These are phyloP conservation scores for Elaphurus davidianus DNA, from an alignment of 2,113 vertebrate genomes.

Conservation along the genomic window DNA sequence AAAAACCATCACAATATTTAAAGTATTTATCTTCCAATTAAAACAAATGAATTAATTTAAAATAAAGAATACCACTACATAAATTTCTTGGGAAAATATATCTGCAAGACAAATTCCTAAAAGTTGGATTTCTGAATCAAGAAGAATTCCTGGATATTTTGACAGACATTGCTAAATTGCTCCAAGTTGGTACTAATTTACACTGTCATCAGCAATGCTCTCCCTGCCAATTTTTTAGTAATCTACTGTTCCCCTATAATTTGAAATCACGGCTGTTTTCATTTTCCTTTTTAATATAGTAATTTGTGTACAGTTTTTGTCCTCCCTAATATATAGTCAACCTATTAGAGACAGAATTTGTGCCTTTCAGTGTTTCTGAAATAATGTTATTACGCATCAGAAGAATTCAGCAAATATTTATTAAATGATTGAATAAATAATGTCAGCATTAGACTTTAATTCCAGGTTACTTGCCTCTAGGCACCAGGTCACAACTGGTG, in stretches of 20 bases:
- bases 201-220: not conserved
- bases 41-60: not conserved
- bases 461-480: not conserved
- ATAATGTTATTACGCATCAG: not conserved
- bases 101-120: not conserved
- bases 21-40: not conserved
- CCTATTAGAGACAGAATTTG: not conserved
- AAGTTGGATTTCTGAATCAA: not conserved
- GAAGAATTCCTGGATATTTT: not conserved
- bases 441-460: not conserved
- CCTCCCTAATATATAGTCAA: not conserved
- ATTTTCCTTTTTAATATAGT: not conserved
- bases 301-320: not conserved
- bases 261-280: not conserved
- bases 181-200: not conserved
- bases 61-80: not conserved
- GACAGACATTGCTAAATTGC: not conserved
- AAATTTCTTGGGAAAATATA: not conserved
- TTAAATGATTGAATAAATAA: not conserved
- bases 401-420: not conserved
- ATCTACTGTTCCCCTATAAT: not conserved
- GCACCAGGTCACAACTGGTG: not conserved
- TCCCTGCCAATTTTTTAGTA: not conserved
- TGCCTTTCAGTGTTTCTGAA: not conserved
- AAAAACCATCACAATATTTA: not conserved